Evolutionary conservation across 2,113 vertebrate genomes (phyloP).

Genomic region (Neotragus pygmaeus): DNA sequence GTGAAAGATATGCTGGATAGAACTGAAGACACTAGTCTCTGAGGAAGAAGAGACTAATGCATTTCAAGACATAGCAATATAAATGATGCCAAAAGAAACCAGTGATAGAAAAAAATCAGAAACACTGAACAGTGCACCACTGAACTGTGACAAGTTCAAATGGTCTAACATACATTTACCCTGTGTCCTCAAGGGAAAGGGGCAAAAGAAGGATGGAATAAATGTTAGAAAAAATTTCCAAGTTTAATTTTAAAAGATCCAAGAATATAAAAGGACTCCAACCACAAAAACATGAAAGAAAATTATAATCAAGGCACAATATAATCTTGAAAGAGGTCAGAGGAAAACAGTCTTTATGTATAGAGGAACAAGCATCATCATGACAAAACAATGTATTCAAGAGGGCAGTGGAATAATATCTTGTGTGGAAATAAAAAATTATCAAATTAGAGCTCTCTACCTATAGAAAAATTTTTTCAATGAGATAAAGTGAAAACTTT

Average conservation of each 20-base stretch:
- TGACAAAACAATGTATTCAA: background rate
- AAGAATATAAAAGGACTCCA: background rate
- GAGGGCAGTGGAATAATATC: background rate
- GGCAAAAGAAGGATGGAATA: background rate
- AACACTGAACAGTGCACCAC: background rate
- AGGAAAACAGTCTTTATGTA: background rate
- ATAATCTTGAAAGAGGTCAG: background rate
- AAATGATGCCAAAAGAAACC: background rate
- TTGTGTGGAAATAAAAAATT: background rate
- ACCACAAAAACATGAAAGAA: background rate
- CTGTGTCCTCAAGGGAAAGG: background rate
- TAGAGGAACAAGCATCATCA: background rate
- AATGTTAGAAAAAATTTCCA: background rate
- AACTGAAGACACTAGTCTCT: background rate
- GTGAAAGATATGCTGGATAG: background rate
- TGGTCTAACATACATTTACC: background rate
- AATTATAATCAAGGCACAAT: background rate
- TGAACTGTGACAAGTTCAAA: background rate
- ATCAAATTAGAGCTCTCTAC: background rate
- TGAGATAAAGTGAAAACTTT: background rate
- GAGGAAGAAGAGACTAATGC: background rate
- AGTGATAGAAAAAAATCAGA: background rate
- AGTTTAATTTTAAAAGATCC: background rate
- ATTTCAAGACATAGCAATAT: background rate
- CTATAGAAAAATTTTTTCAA: background rate